Conservation (phyloP, 1,140 invertebrate species). For the Megalopta genalis region DNA sequence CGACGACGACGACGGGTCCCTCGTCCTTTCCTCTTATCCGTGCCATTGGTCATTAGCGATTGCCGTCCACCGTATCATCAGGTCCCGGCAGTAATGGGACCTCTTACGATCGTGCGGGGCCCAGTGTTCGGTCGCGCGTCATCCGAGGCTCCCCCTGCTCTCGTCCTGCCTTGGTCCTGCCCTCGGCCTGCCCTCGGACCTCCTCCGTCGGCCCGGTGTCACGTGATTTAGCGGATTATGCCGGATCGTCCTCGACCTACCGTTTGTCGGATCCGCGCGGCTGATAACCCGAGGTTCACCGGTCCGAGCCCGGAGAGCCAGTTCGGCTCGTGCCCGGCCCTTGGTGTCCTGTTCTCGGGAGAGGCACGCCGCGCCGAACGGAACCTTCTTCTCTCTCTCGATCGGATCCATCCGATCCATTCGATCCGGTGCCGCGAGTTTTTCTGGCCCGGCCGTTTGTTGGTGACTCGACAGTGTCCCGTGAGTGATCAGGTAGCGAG, state of each 20-base stretch:
- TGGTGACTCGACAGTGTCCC: conserved; percentile 11
- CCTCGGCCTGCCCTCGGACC: background rate
- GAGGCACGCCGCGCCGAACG: no score
- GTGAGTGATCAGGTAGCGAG: conserved; percentile 13
- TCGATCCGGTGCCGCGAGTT: conserved; percentile 24
- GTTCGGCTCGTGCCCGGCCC: conserved; percentile 36
- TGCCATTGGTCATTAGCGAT: conserved; percentile 69
- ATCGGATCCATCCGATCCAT: conserved; percentile 6
- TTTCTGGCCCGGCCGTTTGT: conserved; percentile 15
- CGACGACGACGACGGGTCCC: background rate
- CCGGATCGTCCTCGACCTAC: conserved; percentile 26
- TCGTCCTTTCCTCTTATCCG: conserved; percentile 63
- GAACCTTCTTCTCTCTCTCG: no score
- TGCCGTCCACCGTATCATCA: conserved; percentile 63
- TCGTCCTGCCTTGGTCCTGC: no score
- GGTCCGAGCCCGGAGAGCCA: background rate
- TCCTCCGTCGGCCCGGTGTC: conserved; percentile 28
- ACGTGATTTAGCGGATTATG: conserved; percentile 59
- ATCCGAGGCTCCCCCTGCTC: conserved; percentile 7
- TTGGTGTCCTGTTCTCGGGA: no score
- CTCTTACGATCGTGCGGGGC: conserved; percentile 54
- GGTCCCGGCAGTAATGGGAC: conserved; percentile 62
- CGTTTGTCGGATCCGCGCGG: conserved; percentile 51
- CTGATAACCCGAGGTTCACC: conserved; percentile 36
- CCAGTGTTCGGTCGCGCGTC: conserved; percentile 64